Evolutionary conservation across 2,888 invertebrate species (phyloP), one percentile per base, ranked within the genome.

Genomic region (Calameuta pallipes): DNA sequence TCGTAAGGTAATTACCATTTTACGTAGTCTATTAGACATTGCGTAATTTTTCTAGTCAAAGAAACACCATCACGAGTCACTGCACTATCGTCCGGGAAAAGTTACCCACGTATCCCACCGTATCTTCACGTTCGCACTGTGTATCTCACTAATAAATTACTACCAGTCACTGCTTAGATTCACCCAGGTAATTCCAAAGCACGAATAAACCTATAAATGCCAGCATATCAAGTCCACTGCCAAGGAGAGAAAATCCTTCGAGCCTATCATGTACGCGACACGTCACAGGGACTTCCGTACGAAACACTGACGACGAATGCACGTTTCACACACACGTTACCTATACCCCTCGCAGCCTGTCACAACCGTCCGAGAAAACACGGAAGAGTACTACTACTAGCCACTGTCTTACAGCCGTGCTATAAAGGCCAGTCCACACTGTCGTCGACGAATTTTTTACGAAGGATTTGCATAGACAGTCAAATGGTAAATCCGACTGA

Each of bases 1-100:
- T 56, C 23, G 23, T 9, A 56, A 56, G 15, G 9, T 56, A 56
- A 74, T 83, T 87, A 86, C 86, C 86, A 86, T 86, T 85, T 84
- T 87, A 75, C 76, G 77, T 35, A 75, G 76, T 23, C 76, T 80
- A 79, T 83, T 84, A 71, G 78, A 76, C 56, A 56, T 56, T 56
- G 56, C 23, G 56, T 23, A 56, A 23, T 23, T 9, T 56, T 56
- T 56, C 56, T 56, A 56, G 56, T 56, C 56, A 56, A 56, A 56
- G 56, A 2, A 23, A 56, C 56, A 56, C 56, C 56, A 56, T 56
- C 23, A 56, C 56, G 56, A 56, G 56, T 9, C 56, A 56, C 56
- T 56, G 56, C 56, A 56, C 56, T 23, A 56, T 56, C 56, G 23
- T 56, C 23, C 23, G 56, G 9, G 15, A 15, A 56, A 56, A 6